phyloP scores from a whole-genome alignment of 2,113 vertebrate genomes.

The Caloenas nicobarica region DNA sequence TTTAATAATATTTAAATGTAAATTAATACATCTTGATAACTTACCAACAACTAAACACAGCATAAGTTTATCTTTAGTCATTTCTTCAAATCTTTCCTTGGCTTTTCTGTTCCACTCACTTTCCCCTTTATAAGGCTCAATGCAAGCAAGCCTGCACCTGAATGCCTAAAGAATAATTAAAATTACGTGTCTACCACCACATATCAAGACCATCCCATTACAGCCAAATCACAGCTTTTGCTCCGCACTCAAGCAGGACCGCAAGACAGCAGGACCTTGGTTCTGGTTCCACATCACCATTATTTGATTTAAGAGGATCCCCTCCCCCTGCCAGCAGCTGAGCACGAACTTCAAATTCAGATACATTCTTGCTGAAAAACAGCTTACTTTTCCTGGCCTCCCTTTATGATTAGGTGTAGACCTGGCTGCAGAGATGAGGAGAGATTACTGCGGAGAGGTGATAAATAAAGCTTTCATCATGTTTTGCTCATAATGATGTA shows the following conservation, averaged over 20 bases:
- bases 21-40: neutral
- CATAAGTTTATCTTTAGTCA: slow-evolving; percentile 80
- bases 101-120: slow-evolving; percentile 79
- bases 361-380: neutral
- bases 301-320: neutral
- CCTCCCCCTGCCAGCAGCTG: rapidly evolving
- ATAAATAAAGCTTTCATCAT: neutral
- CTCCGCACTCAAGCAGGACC: neutral
- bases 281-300: neutral
- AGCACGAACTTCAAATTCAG: neutral
- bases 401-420: neutral
- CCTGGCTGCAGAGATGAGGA: neutral
- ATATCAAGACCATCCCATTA: neutral
- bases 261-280: neutral
- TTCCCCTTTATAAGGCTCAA: slow-evolving; percentile 74
- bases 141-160: slow-evolving; percentile 81
- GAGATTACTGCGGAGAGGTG: neutral
- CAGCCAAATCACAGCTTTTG: neutral
- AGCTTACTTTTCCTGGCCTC: neutral
- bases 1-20: neutral
- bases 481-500: neutral
- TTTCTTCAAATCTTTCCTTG: slow-evolving; percentile 80
- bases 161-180: slow-evolving; percentile 79
- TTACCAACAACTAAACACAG: slow-evolving; percentile 81
- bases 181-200: neutral